phyloP scores from a whole-genome alignment of 2,888 invertebrate species.

The Lysandra bellargus region DNA sequence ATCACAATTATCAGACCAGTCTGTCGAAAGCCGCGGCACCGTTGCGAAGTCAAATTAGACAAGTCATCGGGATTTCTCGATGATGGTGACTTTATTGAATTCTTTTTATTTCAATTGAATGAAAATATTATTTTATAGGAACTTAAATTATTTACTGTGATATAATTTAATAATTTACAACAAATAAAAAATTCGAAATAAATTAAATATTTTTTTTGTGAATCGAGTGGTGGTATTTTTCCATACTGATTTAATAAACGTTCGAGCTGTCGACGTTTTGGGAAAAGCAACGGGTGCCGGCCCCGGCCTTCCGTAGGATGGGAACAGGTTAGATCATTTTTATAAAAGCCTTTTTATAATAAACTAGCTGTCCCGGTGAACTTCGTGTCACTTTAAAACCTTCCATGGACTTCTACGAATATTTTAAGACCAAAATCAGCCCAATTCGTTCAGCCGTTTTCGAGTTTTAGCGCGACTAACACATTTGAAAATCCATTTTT shows the following conservation, averaged over 20 bases:
- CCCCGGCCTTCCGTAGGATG: slow-evolving; percentile 84
- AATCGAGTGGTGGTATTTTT: slow-evolving; percentile 42
- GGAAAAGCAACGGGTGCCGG: slow-evolving; percentile 82
- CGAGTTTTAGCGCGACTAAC: too few species aligned
- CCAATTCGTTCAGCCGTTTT: too few species aligned
- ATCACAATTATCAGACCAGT: slow-evolving; percentile 80
- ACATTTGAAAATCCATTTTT: too few species aligned
- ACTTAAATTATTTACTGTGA: neutral
- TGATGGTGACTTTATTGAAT: neutral
- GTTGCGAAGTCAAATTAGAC: slow-evolving; percentile 67
- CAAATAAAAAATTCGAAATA: slow-evolving; percentile 37
- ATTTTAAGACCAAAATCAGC: too few species aligned
- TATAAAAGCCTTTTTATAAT: neutral
- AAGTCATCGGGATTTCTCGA: slow-evolving; percentile 53
- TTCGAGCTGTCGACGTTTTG: slow-evolving; percentile 80
- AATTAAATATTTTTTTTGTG: slow-evolving; percentile 46
- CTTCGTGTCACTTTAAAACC: too few species aligned
- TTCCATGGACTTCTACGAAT: too few species aligned
- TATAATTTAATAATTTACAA: neutral
- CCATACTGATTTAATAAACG: slow-evolving; percentile 45
- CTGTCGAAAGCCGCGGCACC: slow-evolving; percentile 75
- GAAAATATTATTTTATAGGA: neutral
- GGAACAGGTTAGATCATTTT: slow-evolving; percentile 82
- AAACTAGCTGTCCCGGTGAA: too few species aligned
- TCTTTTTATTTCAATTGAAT: neutral